phyloP scores from a whole-genome alignment of 2,888 invertebrate genomes.

The Aradus depressus region DNA sequence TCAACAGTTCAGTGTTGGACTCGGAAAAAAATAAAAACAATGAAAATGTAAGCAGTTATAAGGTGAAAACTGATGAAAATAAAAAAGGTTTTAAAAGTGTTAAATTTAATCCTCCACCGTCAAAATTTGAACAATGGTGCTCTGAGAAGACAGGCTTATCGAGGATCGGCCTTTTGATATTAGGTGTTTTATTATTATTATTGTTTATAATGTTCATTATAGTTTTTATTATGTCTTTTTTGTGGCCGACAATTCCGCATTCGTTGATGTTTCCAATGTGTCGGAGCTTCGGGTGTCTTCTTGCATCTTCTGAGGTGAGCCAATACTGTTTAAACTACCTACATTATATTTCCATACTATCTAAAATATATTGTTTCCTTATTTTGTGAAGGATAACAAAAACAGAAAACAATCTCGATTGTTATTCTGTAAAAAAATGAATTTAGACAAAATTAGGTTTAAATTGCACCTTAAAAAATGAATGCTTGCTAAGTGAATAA shows the following conservation, averaged over 20 bases:
- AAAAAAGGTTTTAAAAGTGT: conserved; percentile 17
- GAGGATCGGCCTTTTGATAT: conserved; percentile 27
- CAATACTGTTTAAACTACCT: too few species aligned
- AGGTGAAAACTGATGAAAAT: conserved; percentile 14
- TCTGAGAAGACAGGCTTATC: conserved; percentile 31
- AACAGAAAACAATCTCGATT: too few species aligned
- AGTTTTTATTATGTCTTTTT: conserved; percentile 39
- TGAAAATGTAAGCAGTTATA: conserved; percentile 11
- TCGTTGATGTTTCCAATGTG: conserved; percentile 39
- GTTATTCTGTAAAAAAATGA: too few species aligned
- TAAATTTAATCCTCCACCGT: conserved; percentile 20
- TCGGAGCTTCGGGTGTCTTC: conserved; percentile 40
- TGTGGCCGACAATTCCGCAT: conserved; percentile 41
- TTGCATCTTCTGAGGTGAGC: conserved; percentile 43
- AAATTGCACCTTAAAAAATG: too few species aligned
- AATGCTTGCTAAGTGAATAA: too few species aligned
- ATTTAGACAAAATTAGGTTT: too few species aligned
- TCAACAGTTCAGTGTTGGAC: conserved; percentile 12
- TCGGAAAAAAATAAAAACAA: conserved; percentile 20
- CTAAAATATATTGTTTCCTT: too few species aligned
- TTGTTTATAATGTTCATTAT: conserved; percentile 39
- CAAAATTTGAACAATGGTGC: conserved; percentile 28
- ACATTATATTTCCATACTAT: too few species aligned
- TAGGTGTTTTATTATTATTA: conserved; percentile 27
- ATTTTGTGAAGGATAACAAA: too few species aligned